Evolutionary conservation across 2,797 vertebrate genomes (phyloP), one percentile per base, ranked within the genome.

Genomic region (Anguilla marmorata): DNA sequence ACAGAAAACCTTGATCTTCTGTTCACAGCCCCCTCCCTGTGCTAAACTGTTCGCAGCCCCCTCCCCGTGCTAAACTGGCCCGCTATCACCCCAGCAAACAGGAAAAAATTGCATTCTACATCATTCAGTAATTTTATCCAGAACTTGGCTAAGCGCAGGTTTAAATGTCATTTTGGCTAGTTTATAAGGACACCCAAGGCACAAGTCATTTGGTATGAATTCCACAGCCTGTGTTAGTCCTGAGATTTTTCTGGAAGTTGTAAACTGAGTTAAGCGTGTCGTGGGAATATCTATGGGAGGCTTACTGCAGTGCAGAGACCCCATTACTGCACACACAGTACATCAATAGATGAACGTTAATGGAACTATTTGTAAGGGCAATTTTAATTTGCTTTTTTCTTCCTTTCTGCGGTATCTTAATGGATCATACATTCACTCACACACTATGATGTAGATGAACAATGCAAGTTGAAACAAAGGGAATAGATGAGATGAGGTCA

Each of bases 51-150:
- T 19, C 24, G 5, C 12, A 45, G 16, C 30, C 33, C 33, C 74
- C n/a, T 72, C 27, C 66, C 30, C 41, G 33, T 16, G 16, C 12
- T 79, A 79, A 79, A 79, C 41, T 79, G 33, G 33, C 33, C 41
- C 33, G 3, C 33, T 19, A 16, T 79, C 92, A 93, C 91, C 92
- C 63, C 63, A 90, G 87, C 87, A 88, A 86, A 87, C 84, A 89
- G 88, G 89, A 90, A 93, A 94, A 93, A 93, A 91, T 90, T 92
- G 90, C 91, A 58, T 83, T 79, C 74, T 6, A 19, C 14, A 45
- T 19, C 74, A 16, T 45, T 74, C 90, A 92, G 82, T 91, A 90
- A 86, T 93, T 94, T 91, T 80, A 66, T 89, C 91, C 66, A 87
- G 90, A 48, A 82, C 89, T 87, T 63, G 85, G 83, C 86, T 86